Conservation (phyloP, 2,797 vertebrate species). For the Carapus acus region DNA sequence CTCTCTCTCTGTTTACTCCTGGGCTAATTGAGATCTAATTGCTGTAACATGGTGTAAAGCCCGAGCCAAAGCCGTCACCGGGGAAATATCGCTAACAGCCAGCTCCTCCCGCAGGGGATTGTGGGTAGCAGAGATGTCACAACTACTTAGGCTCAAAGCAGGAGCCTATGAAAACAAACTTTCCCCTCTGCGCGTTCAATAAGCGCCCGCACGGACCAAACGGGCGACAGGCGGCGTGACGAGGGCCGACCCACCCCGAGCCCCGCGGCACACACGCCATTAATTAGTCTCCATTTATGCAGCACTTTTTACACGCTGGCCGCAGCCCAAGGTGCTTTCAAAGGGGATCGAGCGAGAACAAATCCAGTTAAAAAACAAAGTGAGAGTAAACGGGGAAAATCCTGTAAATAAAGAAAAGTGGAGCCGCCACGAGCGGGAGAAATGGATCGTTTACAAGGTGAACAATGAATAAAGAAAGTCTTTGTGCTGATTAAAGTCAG, state of each 20-base stretch:
- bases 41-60: slow-evolving; percentile 59
- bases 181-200: slow-evolving; percentile 16
- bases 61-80: slow-evolving; percentile 40
- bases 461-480: too few species aligned
- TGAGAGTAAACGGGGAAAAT: too few species aligned
- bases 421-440: too few species aligned
- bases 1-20: slow-evolving; percentile 56
- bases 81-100: slow-evolving; percentile 63
- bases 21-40: slow-evolving; percentile 70
- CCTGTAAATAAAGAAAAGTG: too few species aligned
- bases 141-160: slow-evolving; percentile 55
- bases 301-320: too few species aligned
- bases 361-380: too few species aligned
- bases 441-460: too few species aligned
- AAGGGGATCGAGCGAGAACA: too few species aligned
- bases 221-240: not conserved
- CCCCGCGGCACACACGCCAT: too few species aligned
- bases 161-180: slow-evolving; percentile 47
- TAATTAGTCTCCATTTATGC: too few species aligned
- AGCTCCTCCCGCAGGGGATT: slow-evolving; percentile 50
- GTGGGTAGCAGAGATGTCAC: slow-evolving; percentile 63
- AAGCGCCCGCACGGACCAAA: slow-evolving; percentile 13
- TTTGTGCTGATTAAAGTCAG: too few species aligned
- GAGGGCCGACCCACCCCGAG: not conserved
- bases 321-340: too few species aligned